A percentile compares a stretch with the other conserved stretches of the same genome.
Conservation (phyloP, 1,140 invertebrate genomes). For the Euwallacea similis region DNA sequence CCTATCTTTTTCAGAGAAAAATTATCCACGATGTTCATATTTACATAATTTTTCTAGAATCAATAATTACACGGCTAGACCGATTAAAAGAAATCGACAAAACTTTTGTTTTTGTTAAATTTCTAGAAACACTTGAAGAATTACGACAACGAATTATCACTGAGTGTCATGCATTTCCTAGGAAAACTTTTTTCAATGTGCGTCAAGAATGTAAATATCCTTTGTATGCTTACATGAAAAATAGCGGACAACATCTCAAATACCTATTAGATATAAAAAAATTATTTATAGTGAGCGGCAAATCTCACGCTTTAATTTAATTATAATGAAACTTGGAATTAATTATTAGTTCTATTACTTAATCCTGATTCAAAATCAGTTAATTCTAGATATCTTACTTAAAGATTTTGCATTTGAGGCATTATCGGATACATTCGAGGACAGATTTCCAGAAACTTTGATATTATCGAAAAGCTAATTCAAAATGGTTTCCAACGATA, state of each 20-base stretch:
- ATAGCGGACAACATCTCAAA: not conserved
- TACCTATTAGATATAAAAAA: not conserved
- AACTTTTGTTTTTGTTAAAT: too few species aligned
- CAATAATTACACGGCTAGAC: too few species aligned
- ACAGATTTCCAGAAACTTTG: not conserved
- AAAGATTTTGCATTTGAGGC: not conserved
- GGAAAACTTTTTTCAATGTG: not conserved
- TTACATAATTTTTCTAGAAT: too few species aligned
- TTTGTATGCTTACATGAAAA: not conserved
- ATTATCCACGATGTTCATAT: too few species aligned
- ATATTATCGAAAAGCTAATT: not conserved
- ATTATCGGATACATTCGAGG: not conserved
- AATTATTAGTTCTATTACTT: slow-evolving; percentile 10
- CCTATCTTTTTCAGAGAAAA: too few species aligned
- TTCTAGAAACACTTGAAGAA: too few species aligned
- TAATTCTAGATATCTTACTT: not conserved
- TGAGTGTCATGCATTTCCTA: not conserved
- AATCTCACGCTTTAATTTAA: not conserved
- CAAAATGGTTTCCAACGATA: not conserved
- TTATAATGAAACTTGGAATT: not conserved
- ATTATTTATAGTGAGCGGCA: not conserved
- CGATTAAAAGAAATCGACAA: too few species aligned
- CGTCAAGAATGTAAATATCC: not conserved
- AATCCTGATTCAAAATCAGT: not conserved
- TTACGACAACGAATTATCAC: too few species aligned